A percentile compares a stretch with the other conserved stretches of the same genome.
Evolutionary conservation across 2,113 vertebrate genomes (phyloP).

Genomic region (Craseonycteris thonglongyai): DNA sequence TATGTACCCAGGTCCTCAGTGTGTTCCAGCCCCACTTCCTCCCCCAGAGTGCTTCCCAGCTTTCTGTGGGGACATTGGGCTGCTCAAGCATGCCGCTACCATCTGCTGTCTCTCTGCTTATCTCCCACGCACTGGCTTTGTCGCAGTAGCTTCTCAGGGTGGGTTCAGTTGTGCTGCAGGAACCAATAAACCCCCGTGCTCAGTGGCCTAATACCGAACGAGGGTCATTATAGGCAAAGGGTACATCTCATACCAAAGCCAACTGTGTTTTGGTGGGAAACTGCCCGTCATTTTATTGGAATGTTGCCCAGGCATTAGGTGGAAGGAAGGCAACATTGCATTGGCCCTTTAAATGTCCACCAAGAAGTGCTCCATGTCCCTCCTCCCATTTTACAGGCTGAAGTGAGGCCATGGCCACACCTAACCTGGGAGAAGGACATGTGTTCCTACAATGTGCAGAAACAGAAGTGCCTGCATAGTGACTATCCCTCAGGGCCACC

Average conservation of each 20-base stretch:
- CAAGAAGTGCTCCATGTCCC: background rate
- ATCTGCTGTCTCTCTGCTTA: background rate
- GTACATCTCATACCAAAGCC: accelerated
- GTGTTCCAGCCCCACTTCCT: too few species aligned
- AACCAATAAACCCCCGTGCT: background rate
- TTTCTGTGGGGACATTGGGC: background rate
- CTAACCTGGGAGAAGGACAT: background rate
- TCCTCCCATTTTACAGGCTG: background rate
- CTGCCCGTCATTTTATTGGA: background rate
- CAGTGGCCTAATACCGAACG: background rate
- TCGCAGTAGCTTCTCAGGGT: background rate
- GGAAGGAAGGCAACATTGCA: background rate
- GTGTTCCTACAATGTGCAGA: accelerated
- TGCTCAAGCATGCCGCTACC: background rate
- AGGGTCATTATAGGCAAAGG: background rate
- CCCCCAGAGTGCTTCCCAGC: too few species aligned
- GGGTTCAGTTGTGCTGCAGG: background rate
- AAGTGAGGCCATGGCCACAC: background rate
- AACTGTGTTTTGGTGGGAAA: background rate
- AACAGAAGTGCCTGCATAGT: too few species aligned
- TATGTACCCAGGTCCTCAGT: too few species aligned
- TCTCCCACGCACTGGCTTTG: background rate
- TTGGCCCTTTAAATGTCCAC: background rate
- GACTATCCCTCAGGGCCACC: background rate
- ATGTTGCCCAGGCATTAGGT: background rate